Base-by-base conservation (phyloP, 2,888 invertebrate species). In the Phortica okadai region DNA sequence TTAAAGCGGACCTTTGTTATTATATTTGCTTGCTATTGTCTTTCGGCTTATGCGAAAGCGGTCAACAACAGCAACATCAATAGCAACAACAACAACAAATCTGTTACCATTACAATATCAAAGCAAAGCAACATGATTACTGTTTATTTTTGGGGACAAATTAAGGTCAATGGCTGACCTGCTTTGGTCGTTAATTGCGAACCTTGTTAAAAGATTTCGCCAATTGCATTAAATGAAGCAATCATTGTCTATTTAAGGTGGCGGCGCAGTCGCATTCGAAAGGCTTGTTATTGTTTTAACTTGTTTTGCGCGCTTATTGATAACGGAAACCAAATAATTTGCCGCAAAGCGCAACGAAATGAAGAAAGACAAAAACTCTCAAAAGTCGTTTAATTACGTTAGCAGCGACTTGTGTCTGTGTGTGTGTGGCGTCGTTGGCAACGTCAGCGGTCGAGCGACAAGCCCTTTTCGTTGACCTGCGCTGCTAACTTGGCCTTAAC, bases 281-380 rank as follows among this genome's bases (percentile, higher is more conserved):
- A 41, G 66, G 41, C 41, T 66, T 41, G 42, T 66, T 66, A 66
- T 66, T 66, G 66, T 66, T 41, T 42, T 14, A 66, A 66, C 66
- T 66, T 66, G 66, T 66, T 66, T 33, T 6, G n/a, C n/a, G 62
- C 16, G n/a, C 10, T 7, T 21, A 86, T 88, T 83, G 80, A 81
- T 78, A 86, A 85, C 87, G 85, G 88, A 88, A 88, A 86, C 82
- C 81, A 81, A 83, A 84, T 83, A 82, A 88, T 83, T 83, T 83
- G 74, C 79, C 33, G 82, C 85, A 85, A 54, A 50, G 50, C 25
- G 11, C 41, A 14, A 45, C 50, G 50, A 69, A 10, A 7, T 21
- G 8, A 62, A 2, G 42, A 66, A 41, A 33, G 21, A 62, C 21
- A 16, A 10, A 62, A n/a, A 62, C n/a, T 62, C n/a, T 21, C 33